Evolutionary conservation across 2,888 invertebrate genomes (phyloP).

Genomic region (Urechis unicinctus): DNA sequence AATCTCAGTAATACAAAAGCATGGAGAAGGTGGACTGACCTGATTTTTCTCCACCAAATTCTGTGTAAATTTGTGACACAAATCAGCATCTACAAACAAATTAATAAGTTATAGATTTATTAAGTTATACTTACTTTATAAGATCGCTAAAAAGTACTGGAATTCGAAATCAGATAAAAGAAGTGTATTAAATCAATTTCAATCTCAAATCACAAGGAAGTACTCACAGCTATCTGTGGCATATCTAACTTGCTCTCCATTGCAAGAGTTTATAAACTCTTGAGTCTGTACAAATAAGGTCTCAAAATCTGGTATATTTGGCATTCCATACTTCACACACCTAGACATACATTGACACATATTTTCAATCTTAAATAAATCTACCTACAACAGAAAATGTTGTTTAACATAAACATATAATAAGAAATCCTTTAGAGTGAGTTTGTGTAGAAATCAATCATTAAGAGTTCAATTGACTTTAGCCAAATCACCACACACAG

Average conservation of each 20-base stretch:
- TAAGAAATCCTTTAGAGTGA: too few relatives aligned
- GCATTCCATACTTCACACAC: constrained; percentile 46
- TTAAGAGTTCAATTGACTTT: too few relatives aligned
- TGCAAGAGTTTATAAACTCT: constrained; percentile 79
- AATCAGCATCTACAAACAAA: constrained; percentile 69
- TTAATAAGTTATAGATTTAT: not conserved
- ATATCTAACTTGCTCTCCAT: constrained; percentile 82
- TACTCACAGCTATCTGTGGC: constrained; percentile 73
- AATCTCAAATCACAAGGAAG: not conserved
- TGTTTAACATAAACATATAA: too few relatives aligned
- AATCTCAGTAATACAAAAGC: too few relatives aligned
- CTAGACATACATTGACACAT: too few relatives aligned
- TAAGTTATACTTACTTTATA: not conserved
- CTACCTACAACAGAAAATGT: too few relatives aligned
- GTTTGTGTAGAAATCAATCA: too few relatives aligned
- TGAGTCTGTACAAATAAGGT: constrained; percentile 69
- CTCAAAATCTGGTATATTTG: constrained; percentile 51
- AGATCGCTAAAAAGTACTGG: not conserved
- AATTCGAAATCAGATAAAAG: constrained; percentile 5
- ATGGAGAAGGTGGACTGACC: too few relatives aligned
- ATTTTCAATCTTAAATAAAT: too few relatives aligned
- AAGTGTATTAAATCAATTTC: not conserved
- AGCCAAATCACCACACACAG: too few relatives aligned
- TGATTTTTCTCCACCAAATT: constrained; percentile 69
- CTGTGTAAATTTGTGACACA: constrained; percentile 77